Evolutionary conservation across 2,888 invertebrate genomes (phyloP).

Genomic region (Leucozona laternaria): DNA sequence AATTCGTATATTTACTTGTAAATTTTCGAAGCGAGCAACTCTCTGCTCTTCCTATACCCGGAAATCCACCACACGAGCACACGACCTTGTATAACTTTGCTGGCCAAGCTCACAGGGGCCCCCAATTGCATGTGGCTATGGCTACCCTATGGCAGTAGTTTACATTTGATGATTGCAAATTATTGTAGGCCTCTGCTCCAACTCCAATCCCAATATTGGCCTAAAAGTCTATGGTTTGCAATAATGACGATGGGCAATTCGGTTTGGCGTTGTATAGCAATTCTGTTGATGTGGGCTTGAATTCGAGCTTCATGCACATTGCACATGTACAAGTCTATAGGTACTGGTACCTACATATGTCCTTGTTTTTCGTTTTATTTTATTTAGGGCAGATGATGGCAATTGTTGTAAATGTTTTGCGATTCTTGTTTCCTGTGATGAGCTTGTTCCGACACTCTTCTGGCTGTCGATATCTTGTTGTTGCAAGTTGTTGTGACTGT

Average conservation of each 20-base stretch:
- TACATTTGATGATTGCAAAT: conserved; percentile 70
- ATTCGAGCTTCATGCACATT: conserved; percentile 8
- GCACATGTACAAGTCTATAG: neutral
- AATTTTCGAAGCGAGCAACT: neutral
- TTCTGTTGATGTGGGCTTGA: conserved; percentile 43
- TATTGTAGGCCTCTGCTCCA: conserved; percentile 64
- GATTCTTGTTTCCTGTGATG: conserved; percentile 56
- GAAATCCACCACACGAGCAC: conserved; percentile 9
- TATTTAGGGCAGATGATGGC: conserved; percentile 42
- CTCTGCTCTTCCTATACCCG: neutral
- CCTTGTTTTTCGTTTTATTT: conserved; percentile 17
- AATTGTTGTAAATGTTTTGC: conserved; percentile 66
- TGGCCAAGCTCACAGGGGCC: conserved; percentile 31
- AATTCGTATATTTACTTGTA: neutral
- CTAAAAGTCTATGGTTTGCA: conserved; percentile 53
- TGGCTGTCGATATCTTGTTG: conserved; percentile 37
- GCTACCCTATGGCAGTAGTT: conserved; percentile 60
- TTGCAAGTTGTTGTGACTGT: conserved; percentile 13
- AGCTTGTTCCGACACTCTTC: conserved; percentile 46
- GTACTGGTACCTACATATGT: conserved; percentile 11
- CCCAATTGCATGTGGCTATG: conserved; percentile 43
- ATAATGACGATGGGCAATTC: conserved; percentile 65
- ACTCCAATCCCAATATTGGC: conserved; percentile 50
- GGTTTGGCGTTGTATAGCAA: conserved; percentile 47
- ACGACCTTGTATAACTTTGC: conserved; percentile 12